Evolutionary conservation across 1,140 invertebrate species (phyloP).

Genomic region (Cyrtorhinus lividipennis): DNA sequence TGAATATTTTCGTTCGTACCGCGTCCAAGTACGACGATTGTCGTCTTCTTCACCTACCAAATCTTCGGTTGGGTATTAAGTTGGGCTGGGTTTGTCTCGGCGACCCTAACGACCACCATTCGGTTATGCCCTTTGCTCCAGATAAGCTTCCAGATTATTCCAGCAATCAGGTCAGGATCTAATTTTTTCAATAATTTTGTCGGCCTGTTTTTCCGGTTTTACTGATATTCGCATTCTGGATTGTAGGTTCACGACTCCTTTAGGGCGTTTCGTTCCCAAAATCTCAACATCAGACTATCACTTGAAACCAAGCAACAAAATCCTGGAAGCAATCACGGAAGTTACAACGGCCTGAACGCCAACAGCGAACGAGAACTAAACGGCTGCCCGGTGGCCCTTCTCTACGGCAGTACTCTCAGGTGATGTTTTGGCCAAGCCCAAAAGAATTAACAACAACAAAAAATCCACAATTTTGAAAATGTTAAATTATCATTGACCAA

Average conservation of each 20-base stretch:
- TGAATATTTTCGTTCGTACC: constrained; percentile 80
- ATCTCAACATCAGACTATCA: constrained; percentile 72
- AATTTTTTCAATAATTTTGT: constrained; percentile 14
- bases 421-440: too few relatives aligned
- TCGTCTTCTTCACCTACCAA: constrained; percentile 76
- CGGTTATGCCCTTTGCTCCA: constrained; percentile 91
- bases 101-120: constrained; percentile 89
- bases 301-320: constrained; percentile 67
- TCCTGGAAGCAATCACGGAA: neutral
- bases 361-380: constrained; percentile 41
- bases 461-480: too few relatives aligned
- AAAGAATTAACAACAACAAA: too few relatives aligned
- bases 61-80: constrained; percentile 69
- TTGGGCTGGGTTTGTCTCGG: constrained; percentile 83
- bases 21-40: constrained; percentile 98
- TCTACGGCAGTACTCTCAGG: constrained; percentile 80
- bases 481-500: too few relatives aligned
- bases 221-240: neutral
- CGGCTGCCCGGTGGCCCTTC: constrained; percentile 53
- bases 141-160: constrained; percentile 95
- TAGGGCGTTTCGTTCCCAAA: constrained; percentile 84
- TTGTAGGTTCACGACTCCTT: constrained; percentile 64
- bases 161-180: constrained; percentile 56
- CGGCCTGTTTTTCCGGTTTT: too few relatives aligned
- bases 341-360: constrained; percentile 24